A percentile compares a stretch with the other conserved stretches of the same genome.
These are phyloP conservation scores for Eriosoma lanigerum DNA, from an alignment of 1,140 invertebrate species.

Conservation along the genomic window DNA sequence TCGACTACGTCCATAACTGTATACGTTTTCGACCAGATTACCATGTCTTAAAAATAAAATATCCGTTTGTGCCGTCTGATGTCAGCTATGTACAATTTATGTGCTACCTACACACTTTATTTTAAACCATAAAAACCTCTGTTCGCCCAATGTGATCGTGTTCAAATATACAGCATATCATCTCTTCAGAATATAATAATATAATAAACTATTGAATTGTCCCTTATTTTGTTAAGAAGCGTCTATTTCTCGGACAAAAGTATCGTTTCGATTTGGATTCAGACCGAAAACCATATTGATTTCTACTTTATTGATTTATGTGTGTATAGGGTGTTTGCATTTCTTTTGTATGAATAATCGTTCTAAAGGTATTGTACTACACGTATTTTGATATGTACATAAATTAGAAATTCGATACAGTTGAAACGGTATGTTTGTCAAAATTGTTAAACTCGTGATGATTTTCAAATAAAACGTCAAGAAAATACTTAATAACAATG, in stretches of 20 bases:
- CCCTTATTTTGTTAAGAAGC: background rate
- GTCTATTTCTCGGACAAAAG: background rate
- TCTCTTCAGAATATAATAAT: background rate
- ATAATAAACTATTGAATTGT: background rate
- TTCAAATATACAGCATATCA: background rate
- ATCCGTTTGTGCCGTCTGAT: background rate
- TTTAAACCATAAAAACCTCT: background rate
- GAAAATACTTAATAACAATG: no score
- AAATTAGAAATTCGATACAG: no score
- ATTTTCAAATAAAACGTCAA: no score
- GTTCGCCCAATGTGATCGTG: conserved; percentile 18
- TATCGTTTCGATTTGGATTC: background rate
- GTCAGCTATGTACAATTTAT: background rate
- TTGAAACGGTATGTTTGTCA: no score
- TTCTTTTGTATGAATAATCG: no score
- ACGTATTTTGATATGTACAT: no score
- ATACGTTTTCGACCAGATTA: no score
- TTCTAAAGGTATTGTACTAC: no score
- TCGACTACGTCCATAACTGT: background rate
- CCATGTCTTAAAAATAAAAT: conserved; percentile 1
- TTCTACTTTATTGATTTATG: no score
- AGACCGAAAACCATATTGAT: background rate
- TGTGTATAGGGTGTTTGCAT: no score
- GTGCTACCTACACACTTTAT: background rate
- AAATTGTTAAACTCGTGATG: no score